phyloP scores from a whole-genome alignment of 2,113 vertebrate species.

The Vireo altiloquus region DNA sequence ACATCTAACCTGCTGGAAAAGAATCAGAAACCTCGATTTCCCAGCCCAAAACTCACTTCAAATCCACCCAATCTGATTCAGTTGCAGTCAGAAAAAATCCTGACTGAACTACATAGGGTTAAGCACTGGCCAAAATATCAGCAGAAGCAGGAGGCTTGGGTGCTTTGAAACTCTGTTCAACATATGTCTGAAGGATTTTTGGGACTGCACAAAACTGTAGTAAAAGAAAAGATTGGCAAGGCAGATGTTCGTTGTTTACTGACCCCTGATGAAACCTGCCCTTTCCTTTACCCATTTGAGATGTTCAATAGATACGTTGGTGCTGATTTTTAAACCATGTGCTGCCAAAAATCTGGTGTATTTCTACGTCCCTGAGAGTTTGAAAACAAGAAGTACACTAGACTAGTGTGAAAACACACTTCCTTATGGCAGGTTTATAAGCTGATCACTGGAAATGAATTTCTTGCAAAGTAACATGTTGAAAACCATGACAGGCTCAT shows the following conservation, averaged over 20 bases:
- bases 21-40: not conserved
- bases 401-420: conserved; percentile 68
- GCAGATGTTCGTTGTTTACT: conserved; percentile 71
- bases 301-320: conserved; percentile 55
- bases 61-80: not conserved
- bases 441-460: conserved; percentile 65
- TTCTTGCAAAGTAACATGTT: conserved; percentile 73
- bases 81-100: conserved; percentile 3
- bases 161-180: conserved; percentile 66
- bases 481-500: conserved; percentile 66
- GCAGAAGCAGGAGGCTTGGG: conserved; percentile 60
- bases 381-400: conserved; percentile 68
- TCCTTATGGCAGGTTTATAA: conserved; percentile 70
- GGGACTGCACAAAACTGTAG: conserved; percentile 50
- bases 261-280: conserved; percentile 65
- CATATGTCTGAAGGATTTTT: conserved; percentile 69
- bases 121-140: conserved; percentile 65
- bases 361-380: conserved; percentile 56
- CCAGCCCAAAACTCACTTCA: not conserved
- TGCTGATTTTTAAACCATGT: conserved; percentile 56
- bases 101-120: conserved; percentile 52
- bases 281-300: conserved; percentile 69
- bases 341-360: conserved; percentile 54
- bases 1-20: not conserved
- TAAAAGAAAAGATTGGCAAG: conserved; percentile 63